Evolutionary conservation across 2,888 invertebrate species (phyloP), one percentile per base, ranked within the genome.

Genomic region (Erebia palarica): DNA sequence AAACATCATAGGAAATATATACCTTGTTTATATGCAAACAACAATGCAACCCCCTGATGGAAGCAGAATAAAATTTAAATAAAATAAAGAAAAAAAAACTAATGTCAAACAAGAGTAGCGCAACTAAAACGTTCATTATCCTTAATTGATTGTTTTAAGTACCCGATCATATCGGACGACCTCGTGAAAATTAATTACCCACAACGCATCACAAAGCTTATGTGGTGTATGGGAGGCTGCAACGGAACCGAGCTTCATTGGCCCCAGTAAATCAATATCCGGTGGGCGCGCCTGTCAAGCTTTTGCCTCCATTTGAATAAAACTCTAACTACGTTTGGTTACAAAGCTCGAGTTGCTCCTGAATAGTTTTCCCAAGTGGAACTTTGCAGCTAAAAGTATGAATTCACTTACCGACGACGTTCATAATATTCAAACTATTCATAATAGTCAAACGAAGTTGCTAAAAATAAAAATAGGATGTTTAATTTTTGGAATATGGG

Each of bases 211-310:
- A 80, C 87, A 86, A 85, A 87, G 86, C 83, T 86, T 84, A 84
- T 84, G 83, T 84, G 81, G 75, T 78, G 78, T 80, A 78, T 79
- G 79, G 81, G 80, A 80, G 80, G 79, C 80, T 83, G 81, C 82
- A 81, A 79, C 85, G 89, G 89, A 86, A 86, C 82, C 79, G 78
- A 78, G 84, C 84, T 84, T 81, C 82, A 86, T 83, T 86, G 87
- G 85, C 82, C 83, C 80, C 84, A 83, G 85, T 91, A 89, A 92
- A 91, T 91, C 91, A 90, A 92, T 92, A 92, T 91, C 92, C 92
- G 90, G 88, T 86, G 83, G 82, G 82, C 79, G 83, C 82, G 86
- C 80, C 81, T 79, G 80, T 81, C 84, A 79, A 81, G 79, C 79
- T 78, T 78, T 75, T 73, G 77, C 77, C 75, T 75, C 74, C 75